phyloP scores from a whole-genome alignment of 2,888 invertebrate genomes.

The Philereme transversata region DNA sequence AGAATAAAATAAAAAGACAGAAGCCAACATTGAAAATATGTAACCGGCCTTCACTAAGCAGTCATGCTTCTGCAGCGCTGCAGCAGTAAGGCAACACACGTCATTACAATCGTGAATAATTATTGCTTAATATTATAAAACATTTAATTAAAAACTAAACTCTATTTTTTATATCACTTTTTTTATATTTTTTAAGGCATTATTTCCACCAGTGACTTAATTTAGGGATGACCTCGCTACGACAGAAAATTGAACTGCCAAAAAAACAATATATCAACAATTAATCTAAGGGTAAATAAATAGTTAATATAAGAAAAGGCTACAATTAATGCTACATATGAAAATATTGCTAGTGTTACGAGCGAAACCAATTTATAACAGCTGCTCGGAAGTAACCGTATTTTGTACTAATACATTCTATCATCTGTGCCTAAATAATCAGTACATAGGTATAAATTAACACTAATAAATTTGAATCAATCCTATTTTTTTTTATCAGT shows the following conservation, averaged over 20 bases:
- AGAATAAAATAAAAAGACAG: no score
- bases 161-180: no score
- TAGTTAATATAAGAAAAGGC: slow-evolving; percentile 58
- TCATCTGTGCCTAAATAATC: slow-evolving; percentile 36
- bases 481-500: slow-evolving; percentile 26
- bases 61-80: no score
- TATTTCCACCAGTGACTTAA: background rate
- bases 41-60: no score
- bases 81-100: no score
- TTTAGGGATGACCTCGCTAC: slow-evolving; percentile 5
- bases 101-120: no score
- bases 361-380: slow-evolving; percentile 64
- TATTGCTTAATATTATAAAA: no score
- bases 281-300: slow-evolving; percentile 61
- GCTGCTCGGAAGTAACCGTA: slow-evolving; percentile 55
- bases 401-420: slow-evolving; percentile 69
- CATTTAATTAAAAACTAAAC: no score
- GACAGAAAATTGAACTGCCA: slow-evolving; percentile 43
- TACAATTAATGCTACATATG: slow-evolving; percentile 54
- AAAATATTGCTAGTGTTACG: slow-evolving; percentile 57
- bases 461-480: slow-evolving; percentile 40
- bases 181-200: no score
- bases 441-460: slow-evolving; percentile 43
- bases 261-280: slow-evolving; percentile 72
- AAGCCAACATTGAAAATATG: no score